Conservation (phyloP, 2,888 invertebrate species). For the Rhagonycha fulva region DNA sequence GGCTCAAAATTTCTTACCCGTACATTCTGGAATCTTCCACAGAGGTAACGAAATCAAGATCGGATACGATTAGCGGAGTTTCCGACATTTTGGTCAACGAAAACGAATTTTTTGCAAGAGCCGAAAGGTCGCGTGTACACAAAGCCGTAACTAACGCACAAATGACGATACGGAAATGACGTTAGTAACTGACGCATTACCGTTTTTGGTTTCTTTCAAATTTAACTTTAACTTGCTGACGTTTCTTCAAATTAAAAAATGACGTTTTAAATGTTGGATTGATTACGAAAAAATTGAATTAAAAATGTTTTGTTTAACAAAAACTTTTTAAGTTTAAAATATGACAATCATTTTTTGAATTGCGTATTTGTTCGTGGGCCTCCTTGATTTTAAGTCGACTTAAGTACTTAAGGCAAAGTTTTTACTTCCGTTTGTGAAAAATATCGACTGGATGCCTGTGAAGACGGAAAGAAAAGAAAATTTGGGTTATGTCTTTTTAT, state of each 20-base stretch:
- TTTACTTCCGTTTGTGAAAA: neutral
- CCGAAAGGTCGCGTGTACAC: slow-evolving; percentile 5
- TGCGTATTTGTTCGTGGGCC: neutral
- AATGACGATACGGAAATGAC: neutral
- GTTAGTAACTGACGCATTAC: neutral
- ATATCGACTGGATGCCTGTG: neutral
- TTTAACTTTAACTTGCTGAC: neutral
- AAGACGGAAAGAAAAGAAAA: neutral
- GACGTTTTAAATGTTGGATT: neutral
- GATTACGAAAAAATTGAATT: neutral
- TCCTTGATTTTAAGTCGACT: neutral
- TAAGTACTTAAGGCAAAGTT: neutral
- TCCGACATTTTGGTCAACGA: slow-evolving; percentile 22
- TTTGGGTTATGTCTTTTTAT: neutral
- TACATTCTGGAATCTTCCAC: neutral
- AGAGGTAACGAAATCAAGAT: slow-evolving; percentile 25
- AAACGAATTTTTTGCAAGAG: neutral
- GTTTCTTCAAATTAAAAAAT: neutral
- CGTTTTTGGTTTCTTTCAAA: neutral
- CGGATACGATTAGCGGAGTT: slow-evolving; percentile 29
- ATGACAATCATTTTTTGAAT: neutral
- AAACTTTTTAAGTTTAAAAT: neutral
- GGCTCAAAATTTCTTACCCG: neutral
- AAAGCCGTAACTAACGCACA: slow-evolving; percentile 19
- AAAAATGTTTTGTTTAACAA: neutral